Evolutionary conservation across 2,797 vertebrate species (phyloP), one percentile per base, ranked within the genome.

Genomic region (Otus scops): DNA sequence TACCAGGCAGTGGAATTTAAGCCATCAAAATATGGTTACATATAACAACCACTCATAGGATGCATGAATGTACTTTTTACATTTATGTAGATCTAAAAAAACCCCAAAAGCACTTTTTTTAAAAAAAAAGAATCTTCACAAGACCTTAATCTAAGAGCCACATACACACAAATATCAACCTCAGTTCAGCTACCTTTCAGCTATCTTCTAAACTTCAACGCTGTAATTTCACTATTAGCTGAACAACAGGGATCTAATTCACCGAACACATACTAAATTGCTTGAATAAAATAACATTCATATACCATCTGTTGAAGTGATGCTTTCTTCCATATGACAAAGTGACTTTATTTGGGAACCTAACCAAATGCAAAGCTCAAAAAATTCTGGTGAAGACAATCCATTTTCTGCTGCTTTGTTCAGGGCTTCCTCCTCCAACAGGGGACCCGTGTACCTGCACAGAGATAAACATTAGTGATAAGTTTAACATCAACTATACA

Each of bases 331-430:
- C 97, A 99, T 97, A 28, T 97, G 96, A 96, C 98, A 98, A 30
- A 99, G 95, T 7, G 97, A 95, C 73, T 99, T 98, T 85, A 99
- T 98, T 73, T 98, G 97, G 93, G 98, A 98, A 15, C 98, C 96
- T 76, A 99, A 95, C 99, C 99, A 99, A 94, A 97, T 6, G 27
- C 99, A 99, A 34, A 99, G 98, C 32, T 98, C 98, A 93, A 98
- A 98, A 94, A 98, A 99, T 54, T 99, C 98, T 22, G 97, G 94
- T 3, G 99, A 99, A 71, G 98, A 97, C 77, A 99, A 97, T 38
- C 99, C 99, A 89, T 78, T 94, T 68, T 98, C 98, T 54, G 98
- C 98, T 54, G 99, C 99, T 80, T 95, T 92, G 53, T 95, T 95
- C 63, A 99, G 98, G 10, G 97, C 94, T 74, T 98, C 97, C 85